Percentiles rank a stretch among this genome's conserved stretches.
Conservation (phyloP, 2,888 invertebrate species). For the Tenthredo amoena region DNA sequence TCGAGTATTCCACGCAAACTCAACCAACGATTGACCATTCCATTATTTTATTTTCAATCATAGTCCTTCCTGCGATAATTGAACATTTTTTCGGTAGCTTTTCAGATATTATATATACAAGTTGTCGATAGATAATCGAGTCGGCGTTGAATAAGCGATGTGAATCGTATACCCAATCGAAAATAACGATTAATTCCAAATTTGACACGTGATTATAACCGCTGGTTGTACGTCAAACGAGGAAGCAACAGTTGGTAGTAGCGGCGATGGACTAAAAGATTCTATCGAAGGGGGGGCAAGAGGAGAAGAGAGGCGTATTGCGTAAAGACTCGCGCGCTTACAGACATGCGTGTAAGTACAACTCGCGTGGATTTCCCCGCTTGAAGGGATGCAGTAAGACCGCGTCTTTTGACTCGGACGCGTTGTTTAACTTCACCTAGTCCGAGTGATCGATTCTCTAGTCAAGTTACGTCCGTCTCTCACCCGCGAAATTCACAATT, state of each 20-base stretch:
- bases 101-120: too few relatives aligned
- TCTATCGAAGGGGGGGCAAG: neutral
- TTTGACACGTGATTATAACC: neutral
- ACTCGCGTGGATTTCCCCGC: slow-evolving; percentile 40
- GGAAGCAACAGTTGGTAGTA: slow-evolving; percentile 47
- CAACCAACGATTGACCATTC: too few relatives aligned
- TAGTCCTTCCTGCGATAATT: too few relatives aligned
- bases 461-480: neutral
- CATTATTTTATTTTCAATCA: too few relatives aligned
- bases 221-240: neutral
- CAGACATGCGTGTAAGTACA: slow-evolving; percentile 47
- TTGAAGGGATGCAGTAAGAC: slow-evolving; percentile 51
- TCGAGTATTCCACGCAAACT: too few relatives aligned
- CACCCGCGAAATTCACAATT: neutral
- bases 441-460: slow-evolving; percentile 16
- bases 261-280: neutral
- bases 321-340: slow-evolving; percentile 41
- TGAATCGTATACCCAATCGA: neutral
- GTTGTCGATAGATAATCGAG: too few relatives aligned
- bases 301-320: slow-evolving; percentile 12
- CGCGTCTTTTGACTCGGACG: slow-evolving; percentile 48
- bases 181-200: neutral
- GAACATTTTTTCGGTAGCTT: too few relatives aligned
- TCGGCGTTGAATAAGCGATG: too few relatives aligned
- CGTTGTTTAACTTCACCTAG: slow-evolving; percentile 8